Evolutionary conservation across 2,113 vertebrate genomes (phyloP), one percentile per base, ranked within the genome.

Genomic region (Sebastes fasciatus): DNA sequence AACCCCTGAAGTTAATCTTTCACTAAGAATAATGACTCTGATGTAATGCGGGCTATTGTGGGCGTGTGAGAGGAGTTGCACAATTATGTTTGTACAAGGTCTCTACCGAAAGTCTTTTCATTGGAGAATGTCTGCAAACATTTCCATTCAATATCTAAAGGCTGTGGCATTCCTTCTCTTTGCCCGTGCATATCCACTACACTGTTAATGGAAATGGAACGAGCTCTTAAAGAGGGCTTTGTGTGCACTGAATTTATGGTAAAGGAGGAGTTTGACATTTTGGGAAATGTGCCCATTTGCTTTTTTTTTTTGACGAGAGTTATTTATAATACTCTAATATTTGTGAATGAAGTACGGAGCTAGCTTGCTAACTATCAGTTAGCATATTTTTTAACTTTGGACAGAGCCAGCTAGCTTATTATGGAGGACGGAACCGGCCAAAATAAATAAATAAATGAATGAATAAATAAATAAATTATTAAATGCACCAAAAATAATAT

Each of bases 41-140:
- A 88, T 65, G 87, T 79, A 85, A 89, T 73, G 21, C 17, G 5
- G 6, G 51, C 34, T 26, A 67, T 40, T 60, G 58, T 76, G 83
- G 68, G 84, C 73, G 71, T 79, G 83, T 40, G 69, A 83, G 45
- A 74, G 49, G 10, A 49, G 77, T 84, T 89, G 79, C 10, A 21
- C 83, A 89, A 88, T 82, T 58, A 78, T 87, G 85, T 91, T 85
- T 89, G 83, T 40, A 74, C 79, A 88, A 86, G 78, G 49, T 52
- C 54, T 73, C 12, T 40, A 21, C 72, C 21, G 26, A 70, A 79
- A 81, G 70, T 61, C 78, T 77, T 82, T 77, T 75, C 74, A 82
- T 10, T 48, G 61, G 26, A n/a, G 79, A 83, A 77, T 79, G 61
- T 40, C 40, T 64, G 81, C 60, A 77, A 68, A 84, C 75, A 67